Evolutionary conservation across 30 jellyfish, hydroid and myxozoan species (phyloP), one percentile per base, ranked within the genome.

Genomic region (Aurelia sp.): DNA sequence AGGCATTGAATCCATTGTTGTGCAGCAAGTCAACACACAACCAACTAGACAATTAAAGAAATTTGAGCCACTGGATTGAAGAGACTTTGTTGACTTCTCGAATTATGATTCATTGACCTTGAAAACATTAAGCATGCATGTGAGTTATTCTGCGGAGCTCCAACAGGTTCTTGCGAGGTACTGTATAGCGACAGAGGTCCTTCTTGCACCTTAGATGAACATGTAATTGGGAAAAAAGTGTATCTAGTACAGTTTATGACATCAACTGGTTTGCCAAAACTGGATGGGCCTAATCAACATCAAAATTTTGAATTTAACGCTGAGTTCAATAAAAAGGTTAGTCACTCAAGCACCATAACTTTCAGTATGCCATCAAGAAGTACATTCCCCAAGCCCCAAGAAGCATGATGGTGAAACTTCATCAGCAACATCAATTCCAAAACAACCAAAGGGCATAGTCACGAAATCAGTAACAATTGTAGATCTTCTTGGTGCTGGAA

Each of bases 141-240:
- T 63, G 90, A 63, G 71, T 22, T 19, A 52, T 80, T 21, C 50
- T 62, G 65, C 65, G 90, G 58, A 40, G 67, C 48, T 18, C 72
- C 81, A 61, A 50, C 24, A 16, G 92, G 92, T 67, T 82, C 92
- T 67, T 84, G 94, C 59, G 94, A 84, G 22, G 87, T 84, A 22
- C 73, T 84, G 58, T 20, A 12, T 31, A 60, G 89, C 72, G 90
- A 72, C 57, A 72, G 59, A 60, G 94, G 90, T 40, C 94, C 89
- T 15, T 71, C 88, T 47, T 84, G 94, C 73, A n/a, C 18, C 72
- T 11, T 2, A 19, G 74, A 35, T 12, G 88, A 84, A 58, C 88
- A 84, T 24, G 38, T 84, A n/a, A 41, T 35, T 59, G 94, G 88
- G 70, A 84, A 84, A 72, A 61, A 61, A 31, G 38, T 61, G 72